Base-by-base conservation (phyloP, 1,140 invertebrate species). In the Euschistus heros region DNA sequence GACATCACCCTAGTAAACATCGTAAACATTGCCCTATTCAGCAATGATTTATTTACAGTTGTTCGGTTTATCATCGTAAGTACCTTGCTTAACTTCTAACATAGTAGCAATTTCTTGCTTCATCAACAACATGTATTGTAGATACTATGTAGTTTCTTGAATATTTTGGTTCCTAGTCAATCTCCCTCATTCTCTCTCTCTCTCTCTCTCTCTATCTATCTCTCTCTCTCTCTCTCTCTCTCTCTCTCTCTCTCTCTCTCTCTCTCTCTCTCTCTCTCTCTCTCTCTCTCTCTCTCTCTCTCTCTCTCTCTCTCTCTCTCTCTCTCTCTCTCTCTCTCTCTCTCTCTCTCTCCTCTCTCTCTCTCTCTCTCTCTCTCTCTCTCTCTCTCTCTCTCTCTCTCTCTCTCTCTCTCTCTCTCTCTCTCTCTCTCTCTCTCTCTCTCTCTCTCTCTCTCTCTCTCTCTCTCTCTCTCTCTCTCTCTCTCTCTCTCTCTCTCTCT, bases 311-410 rank as follows among this genome's bases (percentile, higher is more conserved):
- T 17, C 42, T 8, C 52, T 18, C 18, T 10, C 52, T 55, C n/a
- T n/a, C 17, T 24, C 52, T 55, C n/a, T 24, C 52, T 55, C 52
- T 18, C 52, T 55, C 22, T 24, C 52, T 18, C 22, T 18, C 52
- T 24, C 52, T 55, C 52, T 55, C 52, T 55, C 52, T 18, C n/a
- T 55, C 52, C 52, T 55, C 52, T 24, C 52, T 55, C 22, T 55
- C 52, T 55, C 52, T 55, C 52, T 24, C 52, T 24, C 52, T 18
- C 10, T 18, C 10, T 18, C 18, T 18, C 18, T 18, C 18, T 10
- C 18, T 10, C 18, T 18, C 52, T 24, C 52, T 24, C 17, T n/a
- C 52, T 55, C 52, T 10, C 18, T 10, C 10, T 18, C 10, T 18
- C 18, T 18, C 18, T 18, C 18, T 18, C 18, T 18, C 18, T 18